phyloP scores from a whole-genome alignment of 2,113 vertebrate genomes.

The Ornithorhynchus anatinus region DNA sequence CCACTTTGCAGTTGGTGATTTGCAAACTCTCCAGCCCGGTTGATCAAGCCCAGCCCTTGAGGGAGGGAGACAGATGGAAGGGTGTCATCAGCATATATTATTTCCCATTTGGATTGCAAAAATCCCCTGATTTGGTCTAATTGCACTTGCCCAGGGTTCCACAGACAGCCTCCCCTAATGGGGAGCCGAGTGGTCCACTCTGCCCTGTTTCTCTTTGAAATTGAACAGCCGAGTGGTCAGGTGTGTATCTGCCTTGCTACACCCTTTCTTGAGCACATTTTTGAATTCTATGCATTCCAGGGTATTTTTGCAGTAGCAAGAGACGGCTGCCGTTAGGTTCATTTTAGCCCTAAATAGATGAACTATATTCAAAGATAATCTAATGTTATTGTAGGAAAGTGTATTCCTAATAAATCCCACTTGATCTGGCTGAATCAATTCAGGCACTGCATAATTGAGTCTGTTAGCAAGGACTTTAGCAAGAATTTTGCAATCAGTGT shows the following conservation, averaged over 20 bases:
- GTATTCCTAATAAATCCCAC: conserved; percentile 68
- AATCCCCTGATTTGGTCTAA: conserved; percentile 56
- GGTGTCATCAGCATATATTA: conserved; percentile 53
- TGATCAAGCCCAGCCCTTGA: too few species aligned
- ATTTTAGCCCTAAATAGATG: conserved; percentile 60
- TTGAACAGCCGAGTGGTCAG: conserved; percentile 4
- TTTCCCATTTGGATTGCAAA: conserved; percentile 52
- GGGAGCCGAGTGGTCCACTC: not conserved
- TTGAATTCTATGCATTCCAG: not conserved
- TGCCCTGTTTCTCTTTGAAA: not conserved
- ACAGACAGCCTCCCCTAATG: not conserved
- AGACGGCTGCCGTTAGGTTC: not conserved
- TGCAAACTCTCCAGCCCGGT: not conserved
- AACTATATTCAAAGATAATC: conserved; percentile 66
- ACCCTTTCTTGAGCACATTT: too few species aligned
- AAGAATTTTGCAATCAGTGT: conserved; percentile 68
- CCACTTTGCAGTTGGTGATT: too few species aligned
- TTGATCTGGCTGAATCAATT: conserved; percentile 67
- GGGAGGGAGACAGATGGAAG: conserved; percentile 21
- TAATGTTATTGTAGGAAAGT: conserved; percentile 66
- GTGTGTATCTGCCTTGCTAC: too few species aligned
- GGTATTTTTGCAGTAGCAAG: not conserved
- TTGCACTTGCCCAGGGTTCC: conserved; percentile 24
- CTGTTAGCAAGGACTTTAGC: conserved; percentile 66
- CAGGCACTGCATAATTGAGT: conserved; percentile 60